Percentiles rank a stretch among this genome's conserved stretches.
These are phyloP conservation scores for Blomia tropicalis DNA, from an alignment of 2,888 invertebrate genomes.

Conservation along the genomic window DNA sequence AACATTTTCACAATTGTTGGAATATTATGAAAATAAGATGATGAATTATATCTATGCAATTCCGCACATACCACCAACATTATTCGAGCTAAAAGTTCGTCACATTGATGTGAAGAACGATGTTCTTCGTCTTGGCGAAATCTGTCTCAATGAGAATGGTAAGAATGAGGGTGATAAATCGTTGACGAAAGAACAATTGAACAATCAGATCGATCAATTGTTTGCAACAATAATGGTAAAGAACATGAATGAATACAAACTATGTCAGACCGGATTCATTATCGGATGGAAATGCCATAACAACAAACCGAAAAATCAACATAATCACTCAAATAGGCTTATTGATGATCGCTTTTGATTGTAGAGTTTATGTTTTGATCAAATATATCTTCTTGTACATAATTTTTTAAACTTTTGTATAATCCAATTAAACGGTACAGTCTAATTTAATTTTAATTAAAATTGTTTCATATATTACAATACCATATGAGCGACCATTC, in stretches of 20 bases:
- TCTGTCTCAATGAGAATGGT: not conserved
- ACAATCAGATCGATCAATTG: slow-evolving; percentile 3
- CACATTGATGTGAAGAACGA: slow-evolving; percentile 5
- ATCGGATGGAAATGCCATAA: slow-evolving; percentile 18
- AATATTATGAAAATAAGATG: not conserved
- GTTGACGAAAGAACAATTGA: not conserved
- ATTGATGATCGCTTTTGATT: not conserved
- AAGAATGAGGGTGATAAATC: too few species aligned
- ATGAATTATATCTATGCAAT: not conserved
- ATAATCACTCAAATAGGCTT: too few species aligned
- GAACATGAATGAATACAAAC: slow-evolving; percentile 10
- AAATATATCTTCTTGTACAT: not conserved
- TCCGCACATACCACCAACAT: slow-evolving; percentile 17
- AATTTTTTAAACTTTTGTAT: too few species aligned
- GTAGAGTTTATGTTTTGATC: not conserved
- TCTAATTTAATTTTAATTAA: too few species aligned
- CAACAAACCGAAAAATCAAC: not conserved
- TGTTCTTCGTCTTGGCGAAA: slow-evolving; percentile 2
- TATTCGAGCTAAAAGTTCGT: slow-evolving; percentile 6
- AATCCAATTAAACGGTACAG: too few species aligned
- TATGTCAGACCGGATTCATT: slow-evolving; percentile 15
- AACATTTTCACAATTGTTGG: not conserved
- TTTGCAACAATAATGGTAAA: not conserved
- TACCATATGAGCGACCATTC: too few species aligned
- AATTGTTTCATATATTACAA: not conserved